Percentiles rank a stretch among this genome's conserved stretches.
These are phyloP conservation scores for Oscheius sp. DNA, from an alignment of 2,888 invertebrate genomes.

Conservation along the genomic window DNA sequence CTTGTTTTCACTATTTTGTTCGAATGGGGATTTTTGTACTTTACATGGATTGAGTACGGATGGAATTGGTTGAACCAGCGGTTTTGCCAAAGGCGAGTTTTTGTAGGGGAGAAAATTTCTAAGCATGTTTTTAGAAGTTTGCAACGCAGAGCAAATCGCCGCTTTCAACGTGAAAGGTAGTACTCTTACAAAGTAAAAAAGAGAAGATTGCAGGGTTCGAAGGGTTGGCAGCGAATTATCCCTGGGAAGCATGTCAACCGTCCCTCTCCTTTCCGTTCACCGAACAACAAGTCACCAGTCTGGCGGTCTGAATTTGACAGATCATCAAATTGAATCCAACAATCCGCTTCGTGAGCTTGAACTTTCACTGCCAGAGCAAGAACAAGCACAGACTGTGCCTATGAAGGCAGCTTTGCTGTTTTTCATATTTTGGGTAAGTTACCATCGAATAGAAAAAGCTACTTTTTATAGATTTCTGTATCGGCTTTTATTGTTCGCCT, in stretches of 20 bases:
- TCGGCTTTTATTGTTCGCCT: constrained; percentile 45
- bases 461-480: constrained; percentile 49
- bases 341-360: constrained; percentile 52
- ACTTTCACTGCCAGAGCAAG: constrained; percentile 50
- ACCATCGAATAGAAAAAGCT: background rate
- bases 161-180: constrained; percentile 47
- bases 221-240: constrained; percentile 61
- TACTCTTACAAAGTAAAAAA: background rate
- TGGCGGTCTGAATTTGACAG: constrained; percentile 39
- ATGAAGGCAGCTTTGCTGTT: constrained; percentile 61
- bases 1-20: constrained; percentile 61
- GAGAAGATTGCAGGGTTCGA: constrained; percentile 42
- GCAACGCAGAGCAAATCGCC: constrained; percentile 48
- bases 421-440: constrained; percentile 59
- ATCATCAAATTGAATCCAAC: constrained; percentile 62
- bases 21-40: constrained; percentile 65
- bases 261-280: constrained; percentile 53
- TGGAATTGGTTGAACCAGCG: constrained; percentile 61
- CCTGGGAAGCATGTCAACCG: constrained; percentile 46
- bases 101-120: too few species aligned
- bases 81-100: constrained; percentile 57
- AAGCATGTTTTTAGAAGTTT: constrained; percentile 46
- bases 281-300: constrained; percentile 44
- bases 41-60: constrained; percentile 62
- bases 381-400: constrained; percentile 62